These are phyloP conservation scores for Lepidocyrtoides sp. DNA, from an alignment of 2,888 invertebrate genomes.

Conservation along the genomic window DNA sequence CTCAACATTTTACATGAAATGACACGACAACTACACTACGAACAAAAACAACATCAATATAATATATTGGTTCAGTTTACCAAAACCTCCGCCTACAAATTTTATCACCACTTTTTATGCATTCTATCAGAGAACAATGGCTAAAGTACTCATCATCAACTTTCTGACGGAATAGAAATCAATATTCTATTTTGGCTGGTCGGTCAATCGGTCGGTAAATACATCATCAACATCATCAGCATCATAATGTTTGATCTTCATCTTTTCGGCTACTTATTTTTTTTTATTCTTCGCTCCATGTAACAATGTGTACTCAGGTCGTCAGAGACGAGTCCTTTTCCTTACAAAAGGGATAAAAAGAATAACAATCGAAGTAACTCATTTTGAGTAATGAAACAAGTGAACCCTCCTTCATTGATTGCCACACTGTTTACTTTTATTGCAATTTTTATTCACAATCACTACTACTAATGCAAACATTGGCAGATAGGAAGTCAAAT, in stretches of 20 bases:
- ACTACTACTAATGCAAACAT: neutral
- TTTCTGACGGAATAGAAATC: constrained; percentile 49
- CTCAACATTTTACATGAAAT: constrained; percentile 66
- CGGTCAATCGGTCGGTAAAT: too few species aligned
- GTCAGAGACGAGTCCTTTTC: neutral
- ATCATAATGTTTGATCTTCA: constrained; percentile 9
- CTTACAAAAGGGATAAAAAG: constrained; percentile 46
- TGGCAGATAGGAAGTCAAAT: neutral
- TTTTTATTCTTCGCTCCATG: neutral
- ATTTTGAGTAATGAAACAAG: constrained; percentile 72
- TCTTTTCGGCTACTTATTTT: constrained; percentile 44
- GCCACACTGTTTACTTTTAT: constrained; percentile 56
- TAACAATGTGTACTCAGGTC: neutral
- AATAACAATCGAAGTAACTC: constrained; percentile 65
- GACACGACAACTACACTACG: constrained; percentile 62
- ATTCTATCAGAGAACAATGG: constrained; percentile 71
- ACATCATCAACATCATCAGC: constrained; percentile 9
- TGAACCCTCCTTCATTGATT: constrained; percentile 68
- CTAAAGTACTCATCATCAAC: constrained; percentile 62
- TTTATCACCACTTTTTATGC: constrained; percentile 71
- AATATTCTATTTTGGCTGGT: constrained; percentile 64
- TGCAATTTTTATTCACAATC: neutral
- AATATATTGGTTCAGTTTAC: constrained; percentile 65
- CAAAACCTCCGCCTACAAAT: constrained; percentile 80
- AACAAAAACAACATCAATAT: constrained; percentile 43